Conservation (phyloP, 2,888 invertebrate genomes). For the Elmis aenea region DNA sequence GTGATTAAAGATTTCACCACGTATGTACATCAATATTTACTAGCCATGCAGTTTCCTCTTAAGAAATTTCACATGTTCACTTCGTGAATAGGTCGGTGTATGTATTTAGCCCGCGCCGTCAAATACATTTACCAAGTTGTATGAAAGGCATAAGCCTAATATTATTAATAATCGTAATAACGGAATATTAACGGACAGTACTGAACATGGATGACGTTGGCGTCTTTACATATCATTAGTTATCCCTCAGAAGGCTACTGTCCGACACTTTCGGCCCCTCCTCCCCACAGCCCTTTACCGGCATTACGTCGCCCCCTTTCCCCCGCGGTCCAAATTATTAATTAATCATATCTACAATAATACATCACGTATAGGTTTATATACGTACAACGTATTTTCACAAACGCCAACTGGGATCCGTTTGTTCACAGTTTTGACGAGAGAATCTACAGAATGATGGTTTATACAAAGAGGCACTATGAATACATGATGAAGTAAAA, state of each 20-base stretch:
- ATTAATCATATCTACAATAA: slow-evolving; percentile 42
- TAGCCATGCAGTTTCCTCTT: too few relatives aligned
- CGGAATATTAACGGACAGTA: slow-evolving; percentile 29
- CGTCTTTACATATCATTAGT: slow-evolving; percentile 47
- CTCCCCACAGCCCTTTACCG: slow-evolving; percentile 25
- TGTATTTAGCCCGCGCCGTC: too few relatives aligned
- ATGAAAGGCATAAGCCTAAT: slow-evolving; percentile 24
- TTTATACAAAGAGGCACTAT: too few relatives aligned
- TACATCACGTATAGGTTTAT: slow-evolving; percentile 39
- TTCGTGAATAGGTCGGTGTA: too few relatives aligned
- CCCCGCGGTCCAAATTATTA: slow-evolving; percentile 32
- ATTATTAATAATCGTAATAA: slow-evolving; percentile 35
- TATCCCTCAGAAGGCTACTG: slow-evolving; percentile 41
- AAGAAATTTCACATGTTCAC: too few relatives aligned
- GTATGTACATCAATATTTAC: too few relatives aligned
- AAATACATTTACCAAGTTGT: too few relatives aligned
- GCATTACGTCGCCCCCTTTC: slow-evolving; percentile 17
- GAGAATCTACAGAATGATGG: too few relatives aligned
- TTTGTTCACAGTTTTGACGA: slow-evolving; percentile 4
- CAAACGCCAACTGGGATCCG: slow-evolving; percentile 11
- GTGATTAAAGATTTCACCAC: too few relatives aligned
- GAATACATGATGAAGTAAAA: too few relatives aligned
- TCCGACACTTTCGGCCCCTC: slow-evolving; percentile 26
- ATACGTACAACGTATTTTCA: slow-evolving; percentile 19
- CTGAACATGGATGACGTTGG: slow-evolving; percentile 30